These are phyloP conservation scores for Scytalopus superciliaris DNA, from an alignment of 2,113 vertebrate genomes.

Conservation along the genomic window DNA sequence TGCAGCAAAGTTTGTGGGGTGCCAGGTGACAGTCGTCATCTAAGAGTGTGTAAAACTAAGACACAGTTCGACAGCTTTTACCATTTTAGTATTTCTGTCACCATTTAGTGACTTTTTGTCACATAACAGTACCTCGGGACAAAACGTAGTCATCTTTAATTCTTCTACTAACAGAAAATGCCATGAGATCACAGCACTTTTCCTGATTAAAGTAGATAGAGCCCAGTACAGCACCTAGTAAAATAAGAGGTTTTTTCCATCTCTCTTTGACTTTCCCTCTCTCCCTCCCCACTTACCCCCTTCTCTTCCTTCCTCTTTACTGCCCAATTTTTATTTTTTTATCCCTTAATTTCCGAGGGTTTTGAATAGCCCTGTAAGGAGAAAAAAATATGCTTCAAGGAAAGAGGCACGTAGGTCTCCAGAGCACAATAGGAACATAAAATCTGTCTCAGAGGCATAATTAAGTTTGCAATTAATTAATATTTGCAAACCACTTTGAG, in stretches of 20 bases:
- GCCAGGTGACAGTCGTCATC: background rate
- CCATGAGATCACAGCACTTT: background rate
- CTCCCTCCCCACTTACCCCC: background rate
- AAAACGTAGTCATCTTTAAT: background rate
- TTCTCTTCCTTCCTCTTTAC: background rate
- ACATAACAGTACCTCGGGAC: background rate
- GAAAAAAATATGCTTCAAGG: background rate
- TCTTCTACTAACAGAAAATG: background rate
- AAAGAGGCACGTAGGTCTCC: background rate
- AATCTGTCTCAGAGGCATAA: constrained; percentile 60
- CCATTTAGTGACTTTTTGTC: background rate
- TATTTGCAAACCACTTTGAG: constrained; percentile 58
- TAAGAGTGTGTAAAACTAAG: background rate
- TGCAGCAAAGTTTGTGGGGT: background rate
- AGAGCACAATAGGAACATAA: constrained; percentile 24
- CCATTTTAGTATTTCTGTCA: background rate
- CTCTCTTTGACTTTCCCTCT: background rate
- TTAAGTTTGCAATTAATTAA: constrained; percentile 58
- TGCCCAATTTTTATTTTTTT: background rate
- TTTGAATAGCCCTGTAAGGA: background rate
- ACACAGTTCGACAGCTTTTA: background rate
- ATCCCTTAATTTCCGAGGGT: background rate
- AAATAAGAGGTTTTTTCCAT: background rate
- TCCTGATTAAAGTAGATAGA: background rate
- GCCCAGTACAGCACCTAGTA: background rate